A percentile compares a stretch with the other conserved stretches of the same genome.
phyloP scores from a whole-genome alignment of 2,888 invertebrate genomes.

The Melinopterus prodromus region DNA sequence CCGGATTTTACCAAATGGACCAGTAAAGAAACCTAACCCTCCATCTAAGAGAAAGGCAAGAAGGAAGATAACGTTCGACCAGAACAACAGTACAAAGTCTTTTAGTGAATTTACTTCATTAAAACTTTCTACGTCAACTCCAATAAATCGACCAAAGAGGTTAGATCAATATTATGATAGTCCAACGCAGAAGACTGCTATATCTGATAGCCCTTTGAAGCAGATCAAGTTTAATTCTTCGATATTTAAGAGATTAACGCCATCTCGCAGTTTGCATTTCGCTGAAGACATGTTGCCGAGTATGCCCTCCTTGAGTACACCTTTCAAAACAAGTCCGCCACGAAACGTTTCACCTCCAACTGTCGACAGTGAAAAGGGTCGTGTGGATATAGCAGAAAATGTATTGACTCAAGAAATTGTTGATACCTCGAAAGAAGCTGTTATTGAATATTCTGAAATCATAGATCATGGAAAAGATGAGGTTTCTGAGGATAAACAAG shows the following conservation, averaged over 20 bases:
- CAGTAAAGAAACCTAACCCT: conserved; percentile 25
- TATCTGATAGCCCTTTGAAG: conserved; percentile 24
- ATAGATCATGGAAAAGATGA: conserved; percentile 8
- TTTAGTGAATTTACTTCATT: conserved; percentile 25
- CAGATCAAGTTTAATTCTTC: conserved; percentile 48
- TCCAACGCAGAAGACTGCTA: not conserved
- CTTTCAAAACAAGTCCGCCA: conserved; percentile 44
- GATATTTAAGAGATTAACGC: conserved; percentile 43
- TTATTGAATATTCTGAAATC: not conserved
- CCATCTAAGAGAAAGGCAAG: conserved; percentile 22
- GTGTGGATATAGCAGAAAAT: not conserved
- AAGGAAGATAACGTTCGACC: conserved; percentile 26
- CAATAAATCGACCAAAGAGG: conserved; percentile 32
- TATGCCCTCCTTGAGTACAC: conserved; percentile 55
- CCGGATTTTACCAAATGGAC: conserved; percentile 29
- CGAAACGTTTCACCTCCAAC: conserved; percentile 13
- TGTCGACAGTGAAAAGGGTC: not conserved
- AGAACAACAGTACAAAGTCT: conserved; percentile 14
- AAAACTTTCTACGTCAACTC: conserved; percentile 29
- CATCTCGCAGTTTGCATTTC: not conserved
- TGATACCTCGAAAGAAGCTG: not conserved
- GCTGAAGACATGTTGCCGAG: conserved; percentile 52
- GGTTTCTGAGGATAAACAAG: conserved; percentile 26
- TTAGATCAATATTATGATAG: conserved; percentile 40
- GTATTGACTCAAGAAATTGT: not conserved